phyloP scores from a whole-genome alignment of 2,888 invertebrate species.

The Drosophila paracracens region DNA sequence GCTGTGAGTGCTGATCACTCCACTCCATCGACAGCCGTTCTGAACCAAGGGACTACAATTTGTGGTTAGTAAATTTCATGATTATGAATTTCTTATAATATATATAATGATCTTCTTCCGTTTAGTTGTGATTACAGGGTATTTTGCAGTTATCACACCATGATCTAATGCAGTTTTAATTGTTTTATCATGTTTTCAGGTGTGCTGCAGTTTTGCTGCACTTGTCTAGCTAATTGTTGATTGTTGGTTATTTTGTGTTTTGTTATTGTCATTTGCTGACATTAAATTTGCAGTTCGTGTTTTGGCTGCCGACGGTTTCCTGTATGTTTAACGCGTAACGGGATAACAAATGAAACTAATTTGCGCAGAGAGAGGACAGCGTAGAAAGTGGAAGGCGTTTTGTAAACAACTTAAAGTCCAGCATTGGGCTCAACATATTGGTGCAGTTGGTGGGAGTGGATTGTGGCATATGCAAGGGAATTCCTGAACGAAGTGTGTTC shows the following conservation, averaged over 20 bases:
- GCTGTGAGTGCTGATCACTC: neutral
- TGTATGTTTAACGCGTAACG: conserved; percentile 58
- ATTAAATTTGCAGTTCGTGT: conserved; percentile 59
- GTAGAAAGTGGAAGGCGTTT: conserved; percentile 47
- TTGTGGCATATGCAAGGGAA: neutral
- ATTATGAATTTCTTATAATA: neutral
- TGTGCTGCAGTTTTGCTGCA: conserved; percentile 36
- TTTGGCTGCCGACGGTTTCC: conserved; percentile 47
- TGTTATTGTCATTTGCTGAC: conserved; percentile 19
- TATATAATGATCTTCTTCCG: neutral
- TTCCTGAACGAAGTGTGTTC: neutral
- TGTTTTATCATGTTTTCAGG: conserved; percentile 32
- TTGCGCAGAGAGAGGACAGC: conserved; percentile 8
- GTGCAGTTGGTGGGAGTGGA: neutral
- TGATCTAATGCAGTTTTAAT: conserved; percentile 13
- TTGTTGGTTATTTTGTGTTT: conserved; percentile 23
- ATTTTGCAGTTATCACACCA: conserved; percentile 2
- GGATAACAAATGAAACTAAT: conserved; percentile 37
- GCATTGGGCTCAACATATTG: neutral
- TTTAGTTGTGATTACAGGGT: conserved; percentile 24
- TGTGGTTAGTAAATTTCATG: neutral
- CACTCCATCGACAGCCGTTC: neutral
- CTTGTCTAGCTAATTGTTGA: conserved; percentile 46
- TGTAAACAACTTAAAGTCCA: conserved; percentile 25
- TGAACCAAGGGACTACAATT: neutral